Conservation (phyloP, 2,888 invertebrate genomes). For the Malthinus flaveolus region DNA sequence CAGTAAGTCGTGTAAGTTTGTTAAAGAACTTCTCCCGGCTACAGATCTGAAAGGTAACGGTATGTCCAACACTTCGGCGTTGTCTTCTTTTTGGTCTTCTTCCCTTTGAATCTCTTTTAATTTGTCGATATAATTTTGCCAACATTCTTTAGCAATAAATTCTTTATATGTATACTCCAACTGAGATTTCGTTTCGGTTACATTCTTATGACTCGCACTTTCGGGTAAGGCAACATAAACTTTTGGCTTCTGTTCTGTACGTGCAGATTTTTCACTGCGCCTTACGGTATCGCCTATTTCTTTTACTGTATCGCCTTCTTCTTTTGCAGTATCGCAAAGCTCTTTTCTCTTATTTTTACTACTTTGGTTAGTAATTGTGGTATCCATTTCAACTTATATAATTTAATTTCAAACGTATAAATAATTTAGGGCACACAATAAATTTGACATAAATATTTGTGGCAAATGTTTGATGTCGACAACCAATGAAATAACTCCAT, state of each 20-base stretch:
- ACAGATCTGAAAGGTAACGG: constrained; percentile 15
- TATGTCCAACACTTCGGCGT: constrained; percentile 15
- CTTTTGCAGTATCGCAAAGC: too few relatives aligned
- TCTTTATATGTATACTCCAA: constrained; percentile 9
- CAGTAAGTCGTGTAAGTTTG: constrained; percentile 17
- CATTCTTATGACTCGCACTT: not conserved
- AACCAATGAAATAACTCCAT: too few relatives aligned
- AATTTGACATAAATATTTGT: too few relatives aligned
- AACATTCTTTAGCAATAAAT: constrained; percentile 1
- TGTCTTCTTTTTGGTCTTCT: constrained; percentile 6
- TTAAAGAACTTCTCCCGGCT: constrained; percentile 16
- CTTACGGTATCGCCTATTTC: too few relatives aligned
- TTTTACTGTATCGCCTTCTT: too few relatives aligned
- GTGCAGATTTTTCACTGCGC: not conserved
- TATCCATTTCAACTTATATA: too few relatives aligned
- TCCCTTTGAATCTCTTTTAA: constrained; percentile 2
- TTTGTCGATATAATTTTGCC: not conserved
- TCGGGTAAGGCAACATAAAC: not conserved
- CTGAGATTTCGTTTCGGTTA: constrained; percentile 2
- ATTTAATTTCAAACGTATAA: too few relatives aligned
- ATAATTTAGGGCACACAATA: too few relatives aligned
- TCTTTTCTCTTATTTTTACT: too few relatives aligned
- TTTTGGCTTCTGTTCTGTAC: not conserved
- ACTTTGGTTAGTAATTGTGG: too few relatives aligned
- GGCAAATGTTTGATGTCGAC: too few relatives aligned